These are phyloP conservation scores for Agonopterix arenella DNA, from an alignment of 2,888 invertebrate genomes.

Conservation along the genomic window DNA sequence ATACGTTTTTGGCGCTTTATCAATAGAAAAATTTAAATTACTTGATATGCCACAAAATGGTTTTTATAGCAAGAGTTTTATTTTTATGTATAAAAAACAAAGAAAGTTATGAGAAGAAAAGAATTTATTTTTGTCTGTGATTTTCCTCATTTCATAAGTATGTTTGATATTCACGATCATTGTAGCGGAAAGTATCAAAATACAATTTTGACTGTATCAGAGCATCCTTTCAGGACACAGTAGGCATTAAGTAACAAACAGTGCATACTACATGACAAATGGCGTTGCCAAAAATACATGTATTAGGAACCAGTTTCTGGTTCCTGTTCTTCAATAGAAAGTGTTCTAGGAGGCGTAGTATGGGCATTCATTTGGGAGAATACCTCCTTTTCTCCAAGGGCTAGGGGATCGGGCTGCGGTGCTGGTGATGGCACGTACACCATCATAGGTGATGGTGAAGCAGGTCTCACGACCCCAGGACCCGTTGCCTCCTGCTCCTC, in stretches of 20 bases:
- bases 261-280: slow-evolving; percentile 41
- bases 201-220: too few species aligned
- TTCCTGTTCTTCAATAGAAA: slow-evolving; percentile 63
- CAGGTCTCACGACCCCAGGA: slow-evolving; percentile 71
- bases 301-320: slow-evolving; percentile 65
- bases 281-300: slow-evolving; percentile 41
- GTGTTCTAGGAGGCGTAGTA: slow-evolving; percentile 48
- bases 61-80: too few species aligned
- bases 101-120: too few species aligned
- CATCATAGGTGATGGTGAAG: slow-evolving; percentile 81
- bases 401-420: slow-evolving; percentile 61
- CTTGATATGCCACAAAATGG: too few species aligned
- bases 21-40: too few species aligned
- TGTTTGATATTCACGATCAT: too few species aligned
- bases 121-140: too few species aligned
- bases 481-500: slow-evolving; percentile 89
- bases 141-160: too few species aligned
- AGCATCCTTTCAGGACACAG: too few species aligned
- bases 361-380: slow-evolving; percentile 65
- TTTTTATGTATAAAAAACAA: too few species aligned
- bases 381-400: slow-evolving; percentile 67
- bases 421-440: slow-evolving; percentile 60
- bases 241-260: slow-evolving; percentile 22
- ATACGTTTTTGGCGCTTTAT: too few species aligned
- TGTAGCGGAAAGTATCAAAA: too few species aligned